Percentiles rank a stretch among this genome's conserved stretches.
phyloP scores from a whole-genome alignment of 2,113 vertebrate genomes.

The Rhegmatorhina hoffmannsi region DNA sequence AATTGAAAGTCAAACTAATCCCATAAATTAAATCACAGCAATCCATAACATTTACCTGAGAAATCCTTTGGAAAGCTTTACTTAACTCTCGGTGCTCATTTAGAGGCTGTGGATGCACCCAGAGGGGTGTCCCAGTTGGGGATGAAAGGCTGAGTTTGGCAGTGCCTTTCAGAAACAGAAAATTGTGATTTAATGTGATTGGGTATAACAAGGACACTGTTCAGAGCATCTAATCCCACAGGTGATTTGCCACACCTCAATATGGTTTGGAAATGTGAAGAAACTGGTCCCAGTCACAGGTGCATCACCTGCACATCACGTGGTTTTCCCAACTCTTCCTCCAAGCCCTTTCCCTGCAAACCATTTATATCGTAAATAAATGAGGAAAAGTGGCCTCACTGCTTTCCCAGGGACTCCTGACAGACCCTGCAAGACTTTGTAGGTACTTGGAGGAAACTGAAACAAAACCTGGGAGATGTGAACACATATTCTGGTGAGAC shows the following conservation, averaged over 20 bases:
- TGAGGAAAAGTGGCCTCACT: background rate
- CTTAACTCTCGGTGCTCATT: slow-evolving; percentile 73
- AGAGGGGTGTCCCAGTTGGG: background rate
- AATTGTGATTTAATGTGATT: background rate
- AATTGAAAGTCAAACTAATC: slow-evolving; percentile 86
- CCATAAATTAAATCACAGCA: slow-evolving; percentile 82
- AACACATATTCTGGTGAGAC: background rate
- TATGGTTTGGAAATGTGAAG: background rate
- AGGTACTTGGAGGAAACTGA: background rate
- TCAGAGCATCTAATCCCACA: background rate
- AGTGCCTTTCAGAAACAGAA: background rate
- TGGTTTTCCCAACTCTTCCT: background rate
- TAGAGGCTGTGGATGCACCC: background rate
- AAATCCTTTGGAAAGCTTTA: slow-evolving; percentile 76
- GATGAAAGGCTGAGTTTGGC: background rate
- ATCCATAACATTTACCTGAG: slow-evolving; percentile 84
- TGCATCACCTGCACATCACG: no score
- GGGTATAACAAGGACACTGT: rapidly evolving
- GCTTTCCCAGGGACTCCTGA: background rate
- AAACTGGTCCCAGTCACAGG: background rate
- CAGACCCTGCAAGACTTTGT: background rate
- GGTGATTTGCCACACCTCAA: background rate
- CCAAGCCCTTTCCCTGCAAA: background rate
- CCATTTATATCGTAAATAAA: background rate
- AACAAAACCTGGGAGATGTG: background rate